These are phyloP conservation scores for Ennomos erosarius DNA, from an alignment of 2,888 invertebrate genomes.

Conservation along the genomic window DNA sequence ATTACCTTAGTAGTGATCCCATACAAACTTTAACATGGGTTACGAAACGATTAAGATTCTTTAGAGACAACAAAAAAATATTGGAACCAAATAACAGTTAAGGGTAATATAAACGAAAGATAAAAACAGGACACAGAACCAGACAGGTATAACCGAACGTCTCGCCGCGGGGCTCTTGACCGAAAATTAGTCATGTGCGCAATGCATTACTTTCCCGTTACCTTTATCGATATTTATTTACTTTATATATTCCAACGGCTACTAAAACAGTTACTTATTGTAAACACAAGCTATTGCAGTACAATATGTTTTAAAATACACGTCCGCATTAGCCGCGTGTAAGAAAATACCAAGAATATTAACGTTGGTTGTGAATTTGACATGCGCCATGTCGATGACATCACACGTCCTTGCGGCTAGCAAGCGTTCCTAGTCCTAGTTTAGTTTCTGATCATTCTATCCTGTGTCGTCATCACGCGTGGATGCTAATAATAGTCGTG, in stretches of 20 bases:
- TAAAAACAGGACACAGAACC: constrained; percentile 28
- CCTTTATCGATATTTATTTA: constrained; percentile 43
- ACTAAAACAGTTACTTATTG: constrained; percentile 32
- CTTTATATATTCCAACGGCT: constrained; percentile 41
- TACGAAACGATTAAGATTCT: constrained; percentile 2
- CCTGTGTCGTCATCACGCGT: constrained; percentile 67
- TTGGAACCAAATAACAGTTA: constrained; percentile 8
- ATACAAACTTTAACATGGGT: constrained; percentile 10
- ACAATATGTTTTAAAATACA: constrained; percentile 59
- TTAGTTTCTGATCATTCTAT: constrained; percentile 75
- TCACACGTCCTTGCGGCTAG: constrained; percentile 79
- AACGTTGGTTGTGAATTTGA: constrained; percentile 61
- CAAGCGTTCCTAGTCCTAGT: constrained; percentile 72
- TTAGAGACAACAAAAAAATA: constrained; percentile 6
- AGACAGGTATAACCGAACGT: constrained; percentile 31
- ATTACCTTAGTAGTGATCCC: constrained; percentile 19
- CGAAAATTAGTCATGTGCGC: constrained; percentile 44
- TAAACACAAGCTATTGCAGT: constrained; percentile 40
- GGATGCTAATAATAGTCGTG: constrained; percentile 68
- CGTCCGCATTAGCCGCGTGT: constrained; percentile 65
- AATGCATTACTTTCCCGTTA: constrained; percentile 44
- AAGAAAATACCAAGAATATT: constrained; percentile 62
- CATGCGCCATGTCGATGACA: constrained; percentile 62
- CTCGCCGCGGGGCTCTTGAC: constrained; percentile 37
- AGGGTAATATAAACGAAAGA: constrained; percentile 21